Percentiles rank a stretch among this genome's conserved stretches.
Evolutionary conservation across 2,888 invertebrate species (phyloP).

Genomic region (Criorhina ranunculi): DNA sequence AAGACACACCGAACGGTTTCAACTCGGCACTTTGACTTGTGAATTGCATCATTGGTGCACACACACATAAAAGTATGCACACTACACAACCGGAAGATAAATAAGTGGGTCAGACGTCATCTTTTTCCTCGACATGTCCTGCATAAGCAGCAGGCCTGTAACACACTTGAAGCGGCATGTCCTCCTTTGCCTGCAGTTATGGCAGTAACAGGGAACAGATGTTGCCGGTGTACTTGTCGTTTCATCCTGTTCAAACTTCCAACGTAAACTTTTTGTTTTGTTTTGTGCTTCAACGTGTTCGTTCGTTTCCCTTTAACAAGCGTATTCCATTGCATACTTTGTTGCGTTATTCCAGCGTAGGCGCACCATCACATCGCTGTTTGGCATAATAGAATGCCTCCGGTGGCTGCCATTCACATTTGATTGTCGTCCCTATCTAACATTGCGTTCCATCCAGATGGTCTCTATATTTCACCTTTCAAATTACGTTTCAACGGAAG

Average conservation of each 20-base stretch:
- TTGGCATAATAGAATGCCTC: constrained; percentile 2
- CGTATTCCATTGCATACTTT: constrained; percentile 6
- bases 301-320: constrained; percentile 44
- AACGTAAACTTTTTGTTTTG: constrained; percentile 15
- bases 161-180: constrained; percentile 19
- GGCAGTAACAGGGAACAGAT: constrained; percentile 31
- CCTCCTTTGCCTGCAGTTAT: constrained; percentile 11
- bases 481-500: constrained; percentile 9
- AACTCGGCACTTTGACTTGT: constrained; percentile 36
- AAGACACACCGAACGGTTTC: constrained; percentile 5
- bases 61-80: constrained; percentile 22
- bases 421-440: constrained; percentile 25
- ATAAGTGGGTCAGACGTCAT: constrained; percentile 67
- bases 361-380: not conserved
- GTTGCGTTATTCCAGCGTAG: constrained; percentile 12
- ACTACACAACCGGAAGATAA: constrained; percentile 51
- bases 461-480: constrained; percentile 33
- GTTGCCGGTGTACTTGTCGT: constrained; percentile 66
- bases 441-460: constrained; percentile 9
- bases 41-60: constrained; percentile 16
- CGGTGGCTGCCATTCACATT: constrained; percentile 36
- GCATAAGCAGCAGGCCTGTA: constrained; percentile 20
- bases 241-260: constrained; percentile 64
- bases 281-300: constrained; percentile 17
- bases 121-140: constrained; percentile 57